Conservation (phyloP, 2,797 vertebrate species). For the Dermochelys coriacea region DNA sequence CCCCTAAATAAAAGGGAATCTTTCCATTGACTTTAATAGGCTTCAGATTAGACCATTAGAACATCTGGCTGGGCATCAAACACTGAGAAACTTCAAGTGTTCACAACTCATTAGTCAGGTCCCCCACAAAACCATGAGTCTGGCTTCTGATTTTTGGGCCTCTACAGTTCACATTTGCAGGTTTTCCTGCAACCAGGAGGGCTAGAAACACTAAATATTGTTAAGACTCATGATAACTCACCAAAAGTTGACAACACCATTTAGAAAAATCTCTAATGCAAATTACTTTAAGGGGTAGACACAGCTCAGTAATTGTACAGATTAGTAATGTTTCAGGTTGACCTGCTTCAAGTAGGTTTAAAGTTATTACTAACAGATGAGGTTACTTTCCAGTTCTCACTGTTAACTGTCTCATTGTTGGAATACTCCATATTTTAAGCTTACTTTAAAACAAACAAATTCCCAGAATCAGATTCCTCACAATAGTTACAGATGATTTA, state of each 20-base stretch:
- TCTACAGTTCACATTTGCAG: not conserved
- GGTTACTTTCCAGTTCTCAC: not conserved
- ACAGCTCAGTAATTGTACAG: not conserved
- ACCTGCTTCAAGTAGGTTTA: not conserved
- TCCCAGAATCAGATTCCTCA: not conserved
- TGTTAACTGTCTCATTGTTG: not conserved
- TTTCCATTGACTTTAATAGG: not conserved
- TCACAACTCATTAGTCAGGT: not conserved
- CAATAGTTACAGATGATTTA: not conserved
- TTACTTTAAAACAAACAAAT: not conserved
- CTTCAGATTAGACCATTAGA: not conserved
- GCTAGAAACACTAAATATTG: not conserved
- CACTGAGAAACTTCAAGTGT: not conserved
- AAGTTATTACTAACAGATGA: not conserved
- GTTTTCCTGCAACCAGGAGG: not conserved
- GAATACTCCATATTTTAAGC: not conserved
- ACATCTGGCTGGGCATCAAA: not conserved
- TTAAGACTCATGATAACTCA: not conserved
- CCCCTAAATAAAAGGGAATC: not conserved
- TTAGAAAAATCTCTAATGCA: not conserved
- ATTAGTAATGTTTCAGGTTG: not conserved
- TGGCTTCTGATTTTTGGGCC: not conserved
- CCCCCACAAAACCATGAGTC: not conserved
- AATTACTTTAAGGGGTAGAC: not conserved
- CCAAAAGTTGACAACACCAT: not conserved